A percentile compares a stretch with the other conserved stretches of the same genome.
phyloP scores from a whole-genome alignment of 2,113 vertebrate genomes.

The Nothocercus julius region DNA sequence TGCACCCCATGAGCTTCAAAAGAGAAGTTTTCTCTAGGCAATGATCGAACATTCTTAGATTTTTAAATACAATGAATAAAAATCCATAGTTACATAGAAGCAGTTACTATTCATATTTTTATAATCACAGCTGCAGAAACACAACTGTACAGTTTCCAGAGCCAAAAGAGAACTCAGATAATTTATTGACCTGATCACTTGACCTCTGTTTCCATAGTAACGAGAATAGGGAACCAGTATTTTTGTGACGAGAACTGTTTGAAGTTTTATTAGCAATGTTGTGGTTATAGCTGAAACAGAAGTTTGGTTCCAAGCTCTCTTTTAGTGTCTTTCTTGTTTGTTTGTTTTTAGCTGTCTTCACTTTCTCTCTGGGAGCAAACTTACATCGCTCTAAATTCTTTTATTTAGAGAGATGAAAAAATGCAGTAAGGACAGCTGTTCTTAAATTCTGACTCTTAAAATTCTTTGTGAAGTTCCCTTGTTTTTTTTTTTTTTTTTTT shows the following conservation, averaged over 20 bases:
- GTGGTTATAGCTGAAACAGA: background rate
- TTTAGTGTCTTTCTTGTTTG: background rate
- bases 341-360: background rate
- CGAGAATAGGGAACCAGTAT: background rate
- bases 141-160: background rate
- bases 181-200: background rate
- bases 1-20: background rate
- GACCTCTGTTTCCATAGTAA: background rate
- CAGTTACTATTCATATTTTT: background rate
- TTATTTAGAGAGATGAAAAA: background rate
- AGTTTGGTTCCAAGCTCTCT: background rate
- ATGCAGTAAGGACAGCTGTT: background rate
- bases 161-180: background rate
- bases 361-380: background rate
- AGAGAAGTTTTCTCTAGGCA: background rate
- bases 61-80: background rate
- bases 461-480: background rate
- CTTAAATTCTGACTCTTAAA: background rate
- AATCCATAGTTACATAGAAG: background rate
- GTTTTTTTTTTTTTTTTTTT: background rate
- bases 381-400: background rate
- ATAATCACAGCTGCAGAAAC: background rate
- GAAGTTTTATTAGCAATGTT: background rate
- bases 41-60: background rate
- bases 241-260: background rate